Evolutionary conservation across 2,113 vertebrate species (phyloP), one percentile per base, ranked within the genome.

Genomic region (Poecile atricapillus): DNA sequence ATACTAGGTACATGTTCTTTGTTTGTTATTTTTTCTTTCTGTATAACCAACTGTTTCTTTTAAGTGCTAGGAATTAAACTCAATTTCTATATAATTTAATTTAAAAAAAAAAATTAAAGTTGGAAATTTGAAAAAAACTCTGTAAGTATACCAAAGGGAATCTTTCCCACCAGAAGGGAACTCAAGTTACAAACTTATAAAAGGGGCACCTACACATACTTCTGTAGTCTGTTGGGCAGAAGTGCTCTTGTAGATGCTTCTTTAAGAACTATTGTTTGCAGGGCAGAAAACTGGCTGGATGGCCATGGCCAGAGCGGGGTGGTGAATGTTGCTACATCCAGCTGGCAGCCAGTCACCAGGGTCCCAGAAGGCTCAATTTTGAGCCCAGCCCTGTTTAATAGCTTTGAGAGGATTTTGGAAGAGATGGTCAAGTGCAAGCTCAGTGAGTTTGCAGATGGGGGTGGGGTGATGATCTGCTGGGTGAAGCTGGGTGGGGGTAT

Each of bases 281-380:
- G 20, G 14, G 24, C 15, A 47, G 44, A 47, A 67, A 53, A 35
- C 20, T 60, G 53, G 3, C 24, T 60, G 24, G 9, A n/a, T 39
- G 33, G 6, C n/a, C 5, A 4, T 44, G 49, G 17, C 9, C n/a
- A 35, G n/a, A 52, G 53, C 0, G 2, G 13, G 13, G 2, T 41
- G 30, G 30, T 41, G 39, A 75, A 52, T 16, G 30, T 15, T 39
- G 18, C 24, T 46, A 2, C 0, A 0, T 46, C 53, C 37, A 46
- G 23, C 44, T 46, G 37, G 15, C 50, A 50, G 18, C 17, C 0
- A 0, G 15, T 30, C 39, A n/a, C 20, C 14, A 21, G 11, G 22
- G 24, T 6, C 62, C 47, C 6, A 3, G 11, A 25, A 44, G 39
- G 11, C 16, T 41, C 1, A 0, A 5, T 53, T 7, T 8, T 46